These are phyloP conservation scores for Psilanteris sp. DNA, from an alignment of 1,140 invertebrate species.

Conservation along the genomic window DNA sequence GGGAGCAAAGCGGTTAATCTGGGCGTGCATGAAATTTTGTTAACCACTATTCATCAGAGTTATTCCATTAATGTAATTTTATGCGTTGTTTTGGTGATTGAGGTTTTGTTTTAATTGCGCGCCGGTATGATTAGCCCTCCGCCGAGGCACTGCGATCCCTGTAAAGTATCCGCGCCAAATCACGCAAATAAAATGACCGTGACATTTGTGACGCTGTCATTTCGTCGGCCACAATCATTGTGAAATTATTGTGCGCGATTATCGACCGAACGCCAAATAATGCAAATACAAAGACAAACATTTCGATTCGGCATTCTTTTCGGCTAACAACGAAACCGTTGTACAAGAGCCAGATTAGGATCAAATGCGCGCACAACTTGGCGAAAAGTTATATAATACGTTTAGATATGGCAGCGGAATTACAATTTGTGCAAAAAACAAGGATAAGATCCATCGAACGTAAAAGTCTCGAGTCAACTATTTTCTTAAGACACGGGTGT, in stretches of 20 bases:
- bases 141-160: neutral
- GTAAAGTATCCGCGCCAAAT: conserved; percentile 26
- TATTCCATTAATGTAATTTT: conserved; percentile 50
- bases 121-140: conserved; percentile 30
- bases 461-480: neutral
- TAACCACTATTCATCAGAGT: conserved; percentile 44
- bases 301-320: no score
- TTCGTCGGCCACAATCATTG: conserved; percentile 16
- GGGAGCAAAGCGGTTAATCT: conserved; percentile 17
- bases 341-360: no score
- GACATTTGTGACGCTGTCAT: conserved; percentile 5
- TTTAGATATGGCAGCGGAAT: no score
- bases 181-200: conserved; percentile 22
- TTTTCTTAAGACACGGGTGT: neutral
- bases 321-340: no score
- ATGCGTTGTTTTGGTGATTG: conserved; percentile 41
- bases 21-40: conserved; percentile 32
- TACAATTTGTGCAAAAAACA: neutral
- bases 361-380: no score
- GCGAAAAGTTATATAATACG: no score
- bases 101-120: conserved; percentile 52
- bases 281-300: no score
- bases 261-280: no score
- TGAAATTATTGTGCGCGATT: neutral
- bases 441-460: conserved; percentile 4